Evolutionary conservation across 1,140 invertebrate genomes (phyloP).

Genomic region (Cataglyphis hispanica): DNA sequence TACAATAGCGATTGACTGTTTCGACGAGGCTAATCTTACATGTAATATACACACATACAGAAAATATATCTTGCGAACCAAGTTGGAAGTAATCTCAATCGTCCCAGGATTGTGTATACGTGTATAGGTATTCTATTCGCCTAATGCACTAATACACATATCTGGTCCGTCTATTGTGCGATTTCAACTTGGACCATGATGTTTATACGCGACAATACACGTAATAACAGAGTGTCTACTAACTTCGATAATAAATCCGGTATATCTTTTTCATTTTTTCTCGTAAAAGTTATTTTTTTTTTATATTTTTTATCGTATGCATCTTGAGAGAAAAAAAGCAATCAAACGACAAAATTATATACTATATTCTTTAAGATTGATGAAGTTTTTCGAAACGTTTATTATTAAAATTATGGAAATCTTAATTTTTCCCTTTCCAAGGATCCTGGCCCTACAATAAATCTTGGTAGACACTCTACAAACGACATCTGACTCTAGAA

Average conservation of each 20-base stretch:
- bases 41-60: not conserved
- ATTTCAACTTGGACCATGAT: slow-evolving; percentile 31
- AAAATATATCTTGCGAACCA: slow-evolving; percentile 25
- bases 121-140: not conserved
- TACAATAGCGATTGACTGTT: slow-evolving; percentile 37
- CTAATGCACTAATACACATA: not conserved
- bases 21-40: not conserved
- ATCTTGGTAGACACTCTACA: slow-evolving; percentile 68
- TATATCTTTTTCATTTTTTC: not conserved
- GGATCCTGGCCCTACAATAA: too few species aligned
- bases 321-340: not conserved
- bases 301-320: not conserved
- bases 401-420: not conserved
- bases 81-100: slow-evolving; percentile 26
- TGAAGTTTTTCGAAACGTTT: not conserved
- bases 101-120: slow-evolving; percentile 23
- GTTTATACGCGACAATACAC: slow-evolving; percentile 29
- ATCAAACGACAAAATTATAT: not conserved
- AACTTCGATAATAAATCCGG: slow-evolving; percentile 13
- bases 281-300: not conserved
- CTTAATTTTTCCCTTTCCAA: not conserved
- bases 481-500: slow-evolving; percentile 70
- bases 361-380: not conserved
- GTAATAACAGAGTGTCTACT: slow-evolving; percentile 72
- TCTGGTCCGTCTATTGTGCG: not conserved